Percentiles rank a stretch among this genome's conserved stretches.
These are phyloP conservation scores for Ophraella communa DNA, from an alignment of 2,888 invertebrate genomes.

Conservation along the genomic window DNA sequence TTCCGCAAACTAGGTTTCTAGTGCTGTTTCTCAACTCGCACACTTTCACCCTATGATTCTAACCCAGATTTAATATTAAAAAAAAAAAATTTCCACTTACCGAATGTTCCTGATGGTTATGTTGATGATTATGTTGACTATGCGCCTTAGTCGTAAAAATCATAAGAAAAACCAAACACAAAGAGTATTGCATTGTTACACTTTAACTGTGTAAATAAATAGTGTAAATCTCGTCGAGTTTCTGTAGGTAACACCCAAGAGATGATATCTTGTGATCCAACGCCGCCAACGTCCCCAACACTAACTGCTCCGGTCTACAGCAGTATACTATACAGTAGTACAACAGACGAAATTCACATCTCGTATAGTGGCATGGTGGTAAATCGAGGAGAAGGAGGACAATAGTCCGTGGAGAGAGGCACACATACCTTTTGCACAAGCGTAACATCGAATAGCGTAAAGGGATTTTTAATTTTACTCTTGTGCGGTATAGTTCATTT, in stretches of 20 bases:
- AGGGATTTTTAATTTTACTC: conserved; percentile 1
- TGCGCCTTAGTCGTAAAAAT: conserved; percentile 21
- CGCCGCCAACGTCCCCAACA: too few species aligned
- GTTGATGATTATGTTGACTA: conserved; percentile 29
- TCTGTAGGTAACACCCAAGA: conserved; percentile 13
- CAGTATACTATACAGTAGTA: too few species aligned
- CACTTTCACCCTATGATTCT: conserved; percentile 8
- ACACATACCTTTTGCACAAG: conserved; percentile 24
- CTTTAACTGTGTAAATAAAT: conserved; percentile 3
- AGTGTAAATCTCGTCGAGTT: neutral
- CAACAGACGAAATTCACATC: neutral
- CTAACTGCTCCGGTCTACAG: too few species aligned
- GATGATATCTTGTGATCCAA: too few species aligned
- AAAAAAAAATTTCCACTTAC: conserved; percentile 28
- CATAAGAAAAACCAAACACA: conserved; percentile 26
- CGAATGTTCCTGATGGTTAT: conserved; percentile 37
- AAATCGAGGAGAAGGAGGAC: neutral
- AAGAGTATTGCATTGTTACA: conserved; percentile 22
- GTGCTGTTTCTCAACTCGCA: conserved; percentile 9
- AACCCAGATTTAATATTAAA: neutral
- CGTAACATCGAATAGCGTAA: conserved; percentile 13
- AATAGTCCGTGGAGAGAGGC: neutral
- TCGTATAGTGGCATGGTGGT: neutral
- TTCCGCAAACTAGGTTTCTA: conserved; percentile 19
- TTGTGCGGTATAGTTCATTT: too few species aligned